phyloP scores from a whole-genome alignment of 1,140 invertebrate genomes.

The Aphis craccivora region DNA sequence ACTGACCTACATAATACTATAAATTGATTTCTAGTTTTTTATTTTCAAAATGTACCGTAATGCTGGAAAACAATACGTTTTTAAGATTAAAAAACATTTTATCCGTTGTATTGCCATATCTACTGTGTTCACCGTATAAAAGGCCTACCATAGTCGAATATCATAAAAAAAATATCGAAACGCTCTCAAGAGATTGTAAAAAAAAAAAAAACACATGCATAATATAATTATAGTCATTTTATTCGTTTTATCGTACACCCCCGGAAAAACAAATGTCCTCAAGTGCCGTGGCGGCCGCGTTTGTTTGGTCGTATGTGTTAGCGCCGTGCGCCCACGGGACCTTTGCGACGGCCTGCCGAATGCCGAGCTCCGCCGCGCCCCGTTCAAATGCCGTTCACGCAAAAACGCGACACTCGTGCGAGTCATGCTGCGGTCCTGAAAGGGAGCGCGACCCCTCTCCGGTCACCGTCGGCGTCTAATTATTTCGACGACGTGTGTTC shows the following conservation, averaged over 20 bases:
- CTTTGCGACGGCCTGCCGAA: neutral
- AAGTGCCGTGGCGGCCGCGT: conserved; percentile 5
- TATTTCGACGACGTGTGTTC: neutral
- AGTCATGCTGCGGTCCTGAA: neutral
- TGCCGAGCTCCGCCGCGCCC: neutral
- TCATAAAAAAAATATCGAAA: neutral
- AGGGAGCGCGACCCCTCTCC: neutral
- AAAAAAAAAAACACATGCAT: too few species aligned
- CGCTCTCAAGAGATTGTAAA: neutral
- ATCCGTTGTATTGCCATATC: neutral
- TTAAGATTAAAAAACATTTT: neutral
- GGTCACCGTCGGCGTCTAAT: neutral
- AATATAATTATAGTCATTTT: neutral
- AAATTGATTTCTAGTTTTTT: neutral
- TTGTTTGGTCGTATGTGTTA: neutral
- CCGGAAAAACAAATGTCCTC: neutral
- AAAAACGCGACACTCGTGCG: conserved; percentile 11
- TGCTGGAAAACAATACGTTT: neutral
- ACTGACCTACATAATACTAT: conserved; percentile 13
- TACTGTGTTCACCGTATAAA: too few species aligned
- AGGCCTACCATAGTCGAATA: neutral
- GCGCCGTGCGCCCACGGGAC: conserved; percentile 19
- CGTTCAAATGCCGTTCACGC: conserved; percentile 46
- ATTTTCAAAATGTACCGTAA: too few species aligned
- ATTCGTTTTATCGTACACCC: neutral